phyloP scores from a whole-genome alignment of 2,797 vertebrate genomes.

The Urosaurus nigricauda region DNA sequence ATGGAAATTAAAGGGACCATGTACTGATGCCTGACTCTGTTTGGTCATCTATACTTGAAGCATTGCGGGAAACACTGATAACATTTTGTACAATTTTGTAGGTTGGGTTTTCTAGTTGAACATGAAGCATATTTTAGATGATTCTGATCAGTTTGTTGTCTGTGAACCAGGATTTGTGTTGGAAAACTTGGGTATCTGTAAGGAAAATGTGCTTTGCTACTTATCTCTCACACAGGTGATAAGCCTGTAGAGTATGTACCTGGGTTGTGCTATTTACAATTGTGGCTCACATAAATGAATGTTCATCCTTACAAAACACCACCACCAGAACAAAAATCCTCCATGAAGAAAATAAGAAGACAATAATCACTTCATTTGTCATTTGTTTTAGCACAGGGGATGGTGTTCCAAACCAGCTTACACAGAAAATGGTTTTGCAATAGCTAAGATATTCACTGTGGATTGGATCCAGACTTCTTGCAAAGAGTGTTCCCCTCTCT shows the following conservation, averaged over 20 bases:
- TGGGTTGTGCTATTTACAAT: not conserved
- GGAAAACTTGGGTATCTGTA: not conserved
- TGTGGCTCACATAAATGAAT: not conserved
- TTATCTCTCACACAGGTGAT: not conserved
- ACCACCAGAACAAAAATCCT: not conserved
- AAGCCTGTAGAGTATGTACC: not conserved
- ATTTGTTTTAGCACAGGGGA: not conserved
- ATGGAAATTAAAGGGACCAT: constrained; percentile 72
- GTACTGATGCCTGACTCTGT: not conserved
- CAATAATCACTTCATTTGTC: not conserved
- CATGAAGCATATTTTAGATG: not conserved
- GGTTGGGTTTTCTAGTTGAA: not conserved
- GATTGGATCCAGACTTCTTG: not conserved
- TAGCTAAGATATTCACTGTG: not conserved
- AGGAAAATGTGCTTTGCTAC: too few relatives aligned
- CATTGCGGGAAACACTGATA: not conserved
- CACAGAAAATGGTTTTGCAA: not conserved
- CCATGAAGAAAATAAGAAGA: not conserved
- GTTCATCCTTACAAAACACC: not conserved
- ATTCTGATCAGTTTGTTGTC: not conserved
- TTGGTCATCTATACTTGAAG: not conserved
- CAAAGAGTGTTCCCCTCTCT: not conserved
- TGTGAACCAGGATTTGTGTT: not conserved
- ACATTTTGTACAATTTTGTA: not conserved
- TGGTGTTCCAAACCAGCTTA: not conserved